These are phyloP conservation scores for Dasysyrphus albostriatus DNA, from an alignment of 2,888 invertebrate species.

Conservation along the genomic window DNA sequence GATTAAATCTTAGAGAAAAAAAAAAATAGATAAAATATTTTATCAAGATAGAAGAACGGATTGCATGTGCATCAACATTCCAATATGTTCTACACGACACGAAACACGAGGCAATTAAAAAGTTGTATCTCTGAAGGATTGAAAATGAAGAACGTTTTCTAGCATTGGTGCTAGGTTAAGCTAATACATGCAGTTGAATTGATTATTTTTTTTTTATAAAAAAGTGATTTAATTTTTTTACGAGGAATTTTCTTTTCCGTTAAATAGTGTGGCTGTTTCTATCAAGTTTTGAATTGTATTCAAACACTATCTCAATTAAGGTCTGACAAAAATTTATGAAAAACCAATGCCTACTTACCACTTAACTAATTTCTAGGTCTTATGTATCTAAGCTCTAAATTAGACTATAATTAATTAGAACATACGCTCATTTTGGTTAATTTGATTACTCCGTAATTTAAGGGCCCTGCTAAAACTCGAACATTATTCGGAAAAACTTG, in stretches of 20 bases:
- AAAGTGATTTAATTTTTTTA: neutral
- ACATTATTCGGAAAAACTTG: too few relatives aligned
- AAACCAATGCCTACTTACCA: too few relatives aligned
- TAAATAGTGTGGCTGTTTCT: neutral
- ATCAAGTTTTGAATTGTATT: too few relatives aligned
- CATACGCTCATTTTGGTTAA: too few relatives aligned
- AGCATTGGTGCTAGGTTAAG: neutral
- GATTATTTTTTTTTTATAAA: constrained; percentile 13
- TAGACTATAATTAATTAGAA: too few relatives aligned
- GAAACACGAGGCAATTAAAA: constrained; percentile 44
- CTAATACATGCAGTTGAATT: constrained; percentile 36
- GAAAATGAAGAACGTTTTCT: constrained; percentile 44
- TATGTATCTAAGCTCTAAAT: too few relatives aligned
- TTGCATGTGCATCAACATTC: constrained; percentile 66
- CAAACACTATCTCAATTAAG: neutral
- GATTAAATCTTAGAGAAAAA: constrained; percentile 46
- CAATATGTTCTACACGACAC: constrained; percentile 61
- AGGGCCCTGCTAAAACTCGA: too few relatives aligned
- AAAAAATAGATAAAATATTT: constrained; percentile 13
- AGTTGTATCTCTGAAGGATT: constrained; percentile 12
- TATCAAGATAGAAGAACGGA: constrained; percentile 51
- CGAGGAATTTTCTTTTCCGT: neutral
- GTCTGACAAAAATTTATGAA: neutral
- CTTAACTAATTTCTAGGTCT: too few relatives aligned
- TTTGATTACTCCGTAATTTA: too few relatives aligned